phyloP scores from a whole-genome alignment of 2,797 vertebrate genomes.

The Amphiprion clarkii region DNA sequence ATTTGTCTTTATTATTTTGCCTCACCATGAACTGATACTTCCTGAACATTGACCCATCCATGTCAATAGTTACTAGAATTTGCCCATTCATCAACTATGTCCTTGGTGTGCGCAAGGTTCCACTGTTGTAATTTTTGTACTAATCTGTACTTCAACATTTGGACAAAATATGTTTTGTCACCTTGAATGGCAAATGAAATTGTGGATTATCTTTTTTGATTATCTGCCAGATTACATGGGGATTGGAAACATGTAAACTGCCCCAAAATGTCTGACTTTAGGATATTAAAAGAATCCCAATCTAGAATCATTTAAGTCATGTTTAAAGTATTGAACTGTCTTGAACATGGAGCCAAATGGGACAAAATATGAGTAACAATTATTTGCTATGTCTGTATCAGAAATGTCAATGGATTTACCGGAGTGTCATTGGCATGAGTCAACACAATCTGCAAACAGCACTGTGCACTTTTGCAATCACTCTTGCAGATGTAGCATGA shows the following conservation, averaged over 20 bases:
- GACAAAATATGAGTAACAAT: not conserved
- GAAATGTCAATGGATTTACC: slow-evolving; percentile 48
- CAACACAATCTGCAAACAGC: slow-evolving; percentile 40
- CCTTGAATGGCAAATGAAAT: not conserved
- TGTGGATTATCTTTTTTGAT: not conserved
- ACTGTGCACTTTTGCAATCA: slow-evolving; percentile 40
- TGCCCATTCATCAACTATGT: slow-evolving; percentile 11
- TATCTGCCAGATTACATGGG: not conserved
- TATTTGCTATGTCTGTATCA: not conserved
- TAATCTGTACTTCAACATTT: not conserved
- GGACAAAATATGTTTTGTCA: not conserved
- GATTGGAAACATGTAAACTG: not conserved
- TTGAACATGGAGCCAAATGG: not conserved
- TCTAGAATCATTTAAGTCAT: not conserved
- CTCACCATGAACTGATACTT: slow-evolving; percentile 41
- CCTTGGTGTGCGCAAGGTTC: not conserved
- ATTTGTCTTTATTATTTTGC: slow-evolving; percentile 33
- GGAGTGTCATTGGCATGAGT: slow-evolving; percentile 28
- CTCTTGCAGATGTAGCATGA: not conserved
- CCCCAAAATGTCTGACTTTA: not conserved
- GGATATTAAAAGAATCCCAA: not conserved
- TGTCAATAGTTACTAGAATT: slow-evolving; percentile 46
- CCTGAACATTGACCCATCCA: slow-evolving; percentile 58
- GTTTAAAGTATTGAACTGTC: not conserved
- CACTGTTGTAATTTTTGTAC: not conserved